These are phyloP conservation scores for Erebia aethiops DNA, from an alignment of 2,888 invertebrate genomes.

Conservation along the genomic window DNA sequence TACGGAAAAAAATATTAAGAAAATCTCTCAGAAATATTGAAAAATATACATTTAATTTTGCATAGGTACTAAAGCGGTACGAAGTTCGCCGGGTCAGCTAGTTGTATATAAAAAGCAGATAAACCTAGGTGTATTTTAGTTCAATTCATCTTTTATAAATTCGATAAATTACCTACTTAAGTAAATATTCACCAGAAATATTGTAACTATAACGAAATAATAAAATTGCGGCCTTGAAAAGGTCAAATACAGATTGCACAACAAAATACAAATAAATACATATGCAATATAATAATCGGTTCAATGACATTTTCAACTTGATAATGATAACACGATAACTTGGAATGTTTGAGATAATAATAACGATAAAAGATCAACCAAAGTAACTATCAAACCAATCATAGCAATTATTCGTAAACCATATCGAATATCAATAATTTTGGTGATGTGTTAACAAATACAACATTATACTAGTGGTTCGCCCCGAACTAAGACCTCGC, in stretches of 20 bases:
- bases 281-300: neutral
- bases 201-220: too few species aligned
- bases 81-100: too few species aligned
- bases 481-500: too few species aligned
- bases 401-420: neutral
- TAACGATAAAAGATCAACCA: slow-evolving; percentile 7
- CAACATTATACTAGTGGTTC: too few species aligned
- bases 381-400: neutral
- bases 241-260: neutral
- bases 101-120: too few species aligned
- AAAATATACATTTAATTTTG: too few species aligned
- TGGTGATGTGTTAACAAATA: neutral
- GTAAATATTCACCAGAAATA: neutral
- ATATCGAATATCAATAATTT: neutral
- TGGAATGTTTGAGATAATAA: neutral
- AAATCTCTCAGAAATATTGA: too few species aligned
- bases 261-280: neutral
- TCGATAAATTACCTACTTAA: too few species aligned
- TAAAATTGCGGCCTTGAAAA: neutral
- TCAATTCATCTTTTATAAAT: too few species aligned
- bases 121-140: too few species aligned
- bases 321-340: neutral
- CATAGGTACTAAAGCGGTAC: too few species aligned
- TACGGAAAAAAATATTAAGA: too few species aligned
- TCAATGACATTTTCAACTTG: neutral